Conservation (phyloP, 2,113 vertebrate genomes). For the Scomber scombrus region DNA sequence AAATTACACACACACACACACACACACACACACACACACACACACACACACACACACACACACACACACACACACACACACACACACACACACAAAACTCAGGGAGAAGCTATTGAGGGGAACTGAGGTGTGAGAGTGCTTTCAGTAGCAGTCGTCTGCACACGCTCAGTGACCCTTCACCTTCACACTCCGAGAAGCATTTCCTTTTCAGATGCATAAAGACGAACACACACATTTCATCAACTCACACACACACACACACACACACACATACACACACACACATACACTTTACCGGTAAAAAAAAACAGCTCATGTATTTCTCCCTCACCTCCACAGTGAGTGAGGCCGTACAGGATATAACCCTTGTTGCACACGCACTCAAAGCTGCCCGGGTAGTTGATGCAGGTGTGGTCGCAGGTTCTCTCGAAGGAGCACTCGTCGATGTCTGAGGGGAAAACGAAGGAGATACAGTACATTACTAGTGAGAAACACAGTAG, state of each 20-base stretch:
- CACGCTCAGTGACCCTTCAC: slow-evolving; percentile 14
- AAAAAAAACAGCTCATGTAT: not conserved
- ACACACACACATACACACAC: not conserved
- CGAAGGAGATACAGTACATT: slow-evolving; percentile 1
- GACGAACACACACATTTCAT: not conserved
- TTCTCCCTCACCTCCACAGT: slow-evolving; percentile 92
- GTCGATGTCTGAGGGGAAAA: slow-evolving; percentile 88
- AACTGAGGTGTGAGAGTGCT: slow-evolving; percentile 36
- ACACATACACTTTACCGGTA: too few species aligned
- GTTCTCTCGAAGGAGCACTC: slow-evolving; percentile 97
- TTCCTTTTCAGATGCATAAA: slow-evolving; percentile 23
- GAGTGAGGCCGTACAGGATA: slow-evolving; percentile 92
- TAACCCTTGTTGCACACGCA: slow-evolving; percentile 94
- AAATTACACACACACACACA: not conserved
- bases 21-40: not conserved
- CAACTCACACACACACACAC: slow-evolving; percentile 2
- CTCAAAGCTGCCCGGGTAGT: slow-evolving; percentile 95
- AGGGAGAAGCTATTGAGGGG: slow-evolving; percentile 13
- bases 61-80: not conserved
- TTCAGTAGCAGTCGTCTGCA: slow-evolving; percentile 17
- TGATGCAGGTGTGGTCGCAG: slow-evolving; percentile 96
- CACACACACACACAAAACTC: not conserved
- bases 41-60: slow-evolving; percentile 24
- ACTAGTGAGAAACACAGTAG: not conserved
- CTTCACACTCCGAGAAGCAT: slow-evolving; percentile 1